Percentiles rank a stretch among this genome's conserved stretches.
Evolutionary conservation across 2,888 invertebrate genomes (phyloP).

Genomic region (Smittia aterrima): DNA sequence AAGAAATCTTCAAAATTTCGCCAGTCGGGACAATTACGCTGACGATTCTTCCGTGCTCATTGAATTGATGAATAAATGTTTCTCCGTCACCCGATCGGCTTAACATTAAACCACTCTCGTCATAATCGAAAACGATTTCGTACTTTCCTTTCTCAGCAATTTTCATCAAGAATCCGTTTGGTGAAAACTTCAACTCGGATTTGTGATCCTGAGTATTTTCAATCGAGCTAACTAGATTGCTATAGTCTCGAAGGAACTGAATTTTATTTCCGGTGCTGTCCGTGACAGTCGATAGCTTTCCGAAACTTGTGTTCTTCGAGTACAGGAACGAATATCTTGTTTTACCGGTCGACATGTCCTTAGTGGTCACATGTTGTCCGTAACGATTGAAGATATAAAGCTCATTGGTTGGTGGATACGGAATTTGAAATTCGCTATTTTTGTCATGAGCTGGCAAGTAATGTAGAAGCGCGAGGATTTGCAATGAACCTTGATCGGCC

Average conservation of each 20-base stretch:
- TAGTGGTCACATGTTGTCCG: constrained; percentile 94
- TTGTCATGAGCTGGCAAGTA: constrained; percentile 84
- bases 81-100: constrained; percentile 82
- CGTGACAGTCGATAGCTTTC: constrained; percentile 88
- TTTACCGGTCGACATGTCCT: constrained; percentile 92
- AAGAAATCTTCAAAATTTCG: constrained; percentile 76
- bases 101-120: constrained; percentile 82
- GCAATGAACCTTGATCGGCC: constrained; percentile 88
- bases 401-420: constrained; percentile 90
- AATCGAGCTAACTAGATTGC: constrained; percentile 87
- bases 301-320: constrained; percentile 94
- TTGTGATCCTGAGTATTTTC: constrained; percentile 94
- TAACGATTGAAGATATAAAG: constrained; percentile 91
- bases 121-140: constrained; percentile 87
- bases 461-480: constrained; percentile 80
- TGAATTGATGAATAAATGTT: constrained; percentile 88
- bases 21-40: constrained; percentile 89
- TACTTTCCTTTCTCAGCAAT: constrained; percentile 84
- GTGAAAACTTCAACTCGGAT: constrained; percentile 87
- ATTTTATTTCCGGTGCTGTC: constrained; percentile 93
- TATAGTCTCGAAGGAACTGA: constrained; percentile 86
- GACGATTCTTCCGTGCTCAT: constrained; percentile 81
- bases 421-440: constrained; percentile 88
- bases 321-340: constrained; percentile 93
- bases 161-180: constrained; percentile 85